phyloP scores from a whole-genome alignment of 2,888 invertebrate species.

The Ectemnius lituratus region DNA sequence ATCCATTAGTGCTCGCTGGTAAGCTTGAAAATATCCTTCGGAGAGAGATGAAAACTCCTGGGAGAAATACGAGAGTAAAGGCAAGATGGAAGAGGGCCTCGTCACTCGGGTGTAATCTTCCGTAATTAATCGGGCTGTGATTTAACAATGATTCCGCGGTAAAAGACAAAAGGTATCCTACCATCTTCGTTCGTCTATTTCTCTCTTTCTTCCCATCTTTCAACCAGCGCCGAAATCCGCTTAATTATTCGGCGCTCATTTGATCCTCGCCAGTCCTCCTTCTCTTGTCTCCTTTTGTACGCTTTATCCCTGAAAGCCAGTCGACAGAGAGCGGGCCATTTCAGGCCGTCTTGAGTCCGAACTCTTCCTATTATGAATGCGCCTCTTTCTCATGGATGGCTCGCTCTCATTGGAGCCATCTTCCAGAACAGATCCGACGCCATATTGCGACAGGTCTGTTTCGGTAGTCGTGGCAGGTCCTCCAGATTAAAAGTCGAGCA shows the following conservation, averaged over 20 bases:
- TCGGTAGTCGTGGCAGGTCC: no score
- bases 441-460: no score
- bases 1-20: constrained; percentile 1
- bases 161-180: constrained; percentile 44
- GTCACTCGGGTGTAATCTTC: constrained; percentile 51
- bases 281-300: constrained; percentile 49
- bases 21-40: constrained; percentile 26
- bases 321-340: constrained; percentile 35
- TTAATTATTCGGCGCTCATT: constrained; percentile 60
- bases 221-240: constrained; percentile 58
- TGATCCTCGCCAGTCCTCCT: constrained; percentile 47
- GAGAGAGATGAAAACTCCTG: background rate
- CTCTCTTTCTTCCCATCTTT: background rate
- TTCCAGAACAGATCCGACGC: no score
- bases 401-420: no score
- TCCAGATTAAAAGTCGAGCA: no score
- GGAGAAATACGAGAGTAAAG: constrained; percentile 3
- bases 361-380: constrained; percentile 43
- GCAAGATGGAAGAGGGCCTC: constrained; percentile 20
- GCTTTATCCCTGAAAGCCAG: constrained; percentile 16
- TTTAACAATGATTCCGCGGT: constrained; percentile 43
- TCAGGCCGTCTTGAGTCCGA: constrained; percentile 24
- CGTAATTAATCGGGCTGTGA: constrained; percentile 57
- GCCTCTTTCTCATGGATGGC: constrained; percentile 36
- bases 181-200: no score